These are phyloP conservation scores for Nephrotoma appendiculata DNA, from an alignment of 2,888 invertebrate genomes.

Conservation along the genomic window DNA sequence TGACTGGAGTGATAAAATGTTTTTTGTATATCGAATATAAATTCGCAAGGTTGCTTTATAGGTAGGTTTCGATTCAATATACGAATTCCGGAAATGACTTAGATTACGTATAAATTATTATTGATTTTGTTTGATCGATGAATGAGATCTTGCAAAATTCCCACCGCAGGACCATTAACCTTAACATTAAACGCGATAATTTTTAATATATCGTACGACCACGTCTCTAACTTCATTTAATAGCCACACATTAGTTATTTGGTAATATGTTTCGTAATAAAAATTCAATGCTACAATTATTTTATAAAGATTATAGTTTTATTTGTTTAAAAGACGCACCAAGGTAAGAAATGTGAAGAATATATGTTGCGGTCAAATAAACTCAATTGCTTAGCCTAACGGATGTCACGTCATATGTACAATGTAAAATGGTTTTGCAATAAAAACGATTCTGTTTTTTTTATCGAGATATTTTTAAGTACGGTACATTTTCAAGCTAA, in stretches of 20 bases:
- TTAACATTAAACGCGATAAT: background rate
- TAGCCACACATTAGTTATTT: background rate
- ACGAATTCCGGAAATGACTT: too few relatives aligned
- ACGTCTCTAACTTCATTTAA: background rate
- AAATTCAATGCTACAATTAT: background rate
- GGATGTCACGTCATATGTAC: background rate
- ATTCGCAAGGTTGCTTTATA: too few relatives aligned
- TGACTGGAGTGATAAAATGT: too few relatives aligned
- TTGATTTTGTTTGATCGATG: too few relatives aligned
- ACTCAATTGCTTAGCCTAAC: background rate
- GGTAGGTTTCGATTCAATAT: too few relatives aligned
- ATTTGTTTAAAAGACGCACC: background rate
- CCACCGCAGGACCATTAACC: background rate
- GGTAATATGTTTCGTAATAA: background rate
- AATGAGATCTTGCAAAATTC: background rate
- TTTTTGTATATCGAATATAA: too few relatives aligned
- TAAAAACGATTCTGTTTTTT: too few relatives aligned
- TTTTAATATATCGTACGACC: background rate
- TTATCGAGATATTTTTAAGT: too few relatives aligned
- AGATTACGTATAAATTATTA: too few relatives aligned
- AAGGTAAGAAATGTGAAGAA: background rate
- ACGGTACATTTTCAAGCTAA: background rate
- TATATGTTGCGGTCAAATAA: background rate
- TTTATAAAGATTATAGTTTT: background rate
- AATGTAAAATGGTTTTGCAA: background rate